A percentile compares a stretch with the other conserved stretches of the same genome.
Conservation (phyloP, 1,140 invertebrate species). For the Drosophila tropicalis region DNA sequence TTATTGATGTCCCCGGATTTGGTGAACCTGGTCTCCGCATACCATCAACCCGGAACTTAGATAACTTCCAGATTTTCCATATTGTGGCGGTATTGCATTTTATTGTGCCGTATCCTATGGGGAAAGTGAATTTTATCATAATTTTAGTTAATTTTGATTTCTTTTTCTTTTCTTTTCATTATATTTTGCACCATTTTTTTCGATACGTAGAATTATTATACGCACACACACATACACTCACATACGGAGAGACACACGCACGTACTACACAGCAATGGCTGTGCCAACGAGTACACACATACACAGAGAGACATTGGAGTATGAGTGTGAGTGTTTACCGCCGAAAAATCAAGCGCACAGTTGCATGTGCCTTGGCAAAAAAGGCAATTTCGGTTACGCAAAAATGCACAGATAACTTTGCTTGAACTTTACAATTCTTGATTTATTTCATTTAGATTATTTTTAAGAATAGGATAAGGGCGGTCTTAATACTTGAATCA, state of each 20-base stretch:
- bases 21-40: constrained; percentile 23
- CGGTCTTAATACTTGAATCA: constrained; percentile 28
- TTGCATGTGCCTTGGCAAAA: constrained; percentile 69
- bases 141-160: constrained; percentile 58
- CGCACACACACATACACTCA: constrained; percentile 55
- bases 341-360: constrained; percentile 81
- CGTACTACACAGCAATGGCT: constrained; percentile 58
- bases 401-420: constrained; percentile 39
- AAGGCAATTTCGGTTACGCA: constrained; percentile 64
- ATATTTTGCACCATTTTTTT: constrained; percentile 83
- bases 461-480: constrained; percentile 18
- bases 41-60: constrained; percentile 37
- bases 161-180: constrained; percentile 43
- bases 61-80: constrained; percentile 51
- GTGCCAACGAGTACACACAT: constrained; percentile 42
- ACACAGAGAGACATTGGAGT: constrained; percentile 63
- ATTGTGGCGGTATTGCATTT: constrained; percentile 37
- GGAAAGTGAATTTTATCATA: constrained; percentile 58
- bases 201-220: constrained; percentile 77
- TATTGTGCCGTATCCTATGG: constrained; percentile 58
- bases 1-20: constrained; percentile 22
- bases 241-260: constrained; percentile 51
- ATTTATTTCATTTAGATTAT: not conserved
- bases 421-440: not conserved
- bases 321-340: constrained; percentile 81